phyloP scores from a whole-genome alignment of 2,888 invertebrate genomes.

The Sthenelais limicola region DNA sequence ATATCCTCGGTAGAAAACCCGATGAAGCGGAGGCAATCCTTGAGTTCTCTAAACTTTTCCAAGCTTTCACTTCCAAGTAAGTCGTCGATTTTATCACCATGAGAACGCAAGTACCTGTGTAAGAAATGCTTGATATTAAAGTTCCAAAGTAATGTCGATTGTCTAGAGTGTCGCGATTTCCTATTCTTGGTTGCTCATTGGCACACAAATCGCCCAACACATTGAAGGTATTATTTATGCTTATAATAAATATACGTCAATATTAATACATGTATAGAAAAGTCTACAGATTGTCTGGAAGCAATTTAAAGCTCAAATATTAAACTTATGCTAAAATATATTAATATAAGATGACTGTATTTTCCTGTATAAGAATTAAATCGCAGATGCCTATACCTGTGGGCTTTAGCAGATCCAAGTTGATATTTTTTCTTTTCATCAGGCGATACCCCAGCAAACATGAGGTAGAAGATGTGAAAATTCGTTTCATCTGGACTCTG shows the following conservation, averaged over 20 bases:
- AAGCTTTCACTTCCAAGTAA: neutral
- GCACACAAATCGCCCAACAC: too few relatives aligned
- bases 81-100: constrained; percentile 1
- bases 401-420: constrained; percentile 48
- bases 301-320: too few relatives aligned
- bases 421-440: constrained; percentile 58
- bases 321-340: too few relatives aligned
- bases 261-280: too few relatives aligned
- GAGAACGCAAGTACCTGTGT: constrained; percentile 8
- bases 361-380: too few relatives aligned
- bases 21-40: constrained; percentile 32
- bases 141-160: neutral
- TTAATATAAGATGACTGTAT: too few relatives aligned
- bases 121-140: neutral
- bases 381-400: too few relatives aligned
- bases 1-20: constrained; percentile 46
- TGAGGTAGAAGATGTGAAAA: constrained; percentile 68
- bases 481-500: constrained; percentile 61
- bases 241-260: too few relatives aligned
- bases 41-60: constrained; percentile 35
- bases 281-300: too few relatives aligned
- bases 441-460: constrained; percentile 63
- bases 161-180: too few relatives aligned
- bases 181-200: too few relatives aligned
- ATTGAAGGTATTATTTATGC: too few relatives aligned